These are phyloP conservation scores for Cheilosia vernalis DNA, from an alignment of 2,888 invertebrate species.

Conservation along the genomic window DNA sequence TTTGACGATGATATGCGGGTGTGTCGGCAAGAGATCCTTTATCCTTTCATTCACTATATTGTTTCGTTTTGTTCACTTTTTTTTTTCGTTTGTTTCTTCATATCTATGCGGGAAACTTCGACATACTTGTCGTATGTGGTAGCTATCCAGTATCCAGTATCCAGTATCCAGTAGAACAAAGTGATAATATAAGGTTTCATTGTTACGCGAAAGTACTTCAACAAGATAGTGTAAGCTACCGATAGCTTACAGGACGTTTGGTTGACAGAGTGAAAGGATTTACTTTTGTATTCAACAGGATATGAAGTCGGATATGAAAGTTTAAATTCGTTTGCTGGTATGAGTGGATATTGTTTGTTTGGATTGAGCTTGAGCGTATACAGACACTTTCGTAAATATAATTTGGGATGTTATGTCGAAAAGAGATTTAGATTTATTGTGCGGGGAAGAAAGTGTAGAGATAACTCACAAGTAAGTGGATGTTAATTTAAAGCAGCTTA, in stretches of 20 bases:
- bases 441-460: neutral
- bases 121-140: constrained; percentile 39
- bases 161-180: constrained; percentile 45
- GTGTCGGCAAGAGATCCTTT: constrained; percentile 27
- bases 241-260: constrained; percentile 54
- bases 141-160: constrained; percentile 42
- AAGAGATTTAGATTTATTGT: constrained; percentile 13
- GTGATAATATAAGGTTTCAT: constrained; percentile 69
- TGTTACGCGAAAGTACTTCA: constrained; percentile 56
- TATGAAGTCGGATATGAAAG: constrained; percentile 64
- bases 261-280: constrained; percentile 49
- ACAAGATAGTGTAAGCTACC: constrained; percentile 34
- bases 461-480: constrained; percentile 19
- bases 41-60: constrained; percentile 50
- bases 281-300: constrained; percentile 63
- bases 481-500: neutral
- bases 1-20: constrained; percentile 56
- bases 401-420: constrained; percentile 39
- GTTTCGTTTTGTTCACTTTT: constrained; percentile 20
- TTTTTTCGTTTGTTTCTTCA: constrained; percentile 21
- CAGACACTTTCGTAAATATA: constrained; percentile 22
- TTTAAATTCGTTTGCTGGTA: constrained; percentile 36
- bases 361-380: constrained; percentile 23
- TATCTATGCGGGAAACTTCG: constrained; percentile 53
- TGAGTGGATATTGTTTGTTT: constrained; percentile 9